Conservation (phyloP, 1,140 invertebrate genomes). For the Vanessa tameamea region DNA sequence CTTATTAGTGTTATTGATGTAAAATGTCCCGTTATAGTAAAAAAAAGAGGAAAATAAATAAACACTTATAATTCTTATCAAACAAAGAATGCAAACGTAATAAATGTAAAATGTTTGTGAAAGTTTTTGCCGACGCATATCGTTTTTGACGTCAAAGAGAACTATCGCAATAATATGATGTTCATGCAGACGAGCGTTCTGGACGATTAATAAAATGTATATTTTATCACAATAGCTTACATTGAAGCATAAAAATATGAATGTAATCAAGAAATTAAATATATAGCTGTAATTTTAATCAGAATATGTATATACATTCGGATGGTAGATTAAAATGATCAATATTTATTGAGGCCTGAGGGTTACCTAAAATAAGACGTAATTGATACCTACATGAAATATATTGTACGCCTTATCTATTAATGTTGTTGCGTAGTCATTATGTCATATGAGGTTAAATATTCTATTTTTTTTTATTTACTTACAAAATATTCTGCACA, state of each 20-base stretch:
- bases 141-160: constrained; percentile 35
- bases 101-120: constrained; percentile 10
- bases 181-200: constrained; percentile 2
- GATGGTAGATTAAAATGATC: no score
- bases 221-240: no score
- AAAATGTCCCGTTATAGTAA: background rate
- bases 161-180: constrained; percentile 16
- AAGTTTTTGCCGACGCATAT: constrained; percentile 28
- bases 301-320: no score
- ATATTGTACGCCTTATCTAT: no score
- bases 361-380: no score
- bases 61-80: constrained; percentile 17
- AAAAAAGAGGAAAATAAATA: background rate
- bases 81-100: constrained; percentile 15
- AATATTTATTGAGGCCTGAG: no score
- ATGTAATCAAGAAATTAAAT: no score
- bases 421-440: background rate
- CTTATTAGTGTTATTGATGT: no score
- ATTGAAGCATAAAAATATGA: no score
- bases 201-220: background rate
- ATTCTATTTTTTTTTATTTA: constrained; percentile 16
- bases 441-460: background rate
- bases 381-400: no score
- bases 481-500: constrained; percentile 75
- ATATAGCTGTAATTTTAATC: no score